Conservation (phyloP, 2,113 vertebrate species). For the Sinocyclocheilus anophthalmus region DNA sequence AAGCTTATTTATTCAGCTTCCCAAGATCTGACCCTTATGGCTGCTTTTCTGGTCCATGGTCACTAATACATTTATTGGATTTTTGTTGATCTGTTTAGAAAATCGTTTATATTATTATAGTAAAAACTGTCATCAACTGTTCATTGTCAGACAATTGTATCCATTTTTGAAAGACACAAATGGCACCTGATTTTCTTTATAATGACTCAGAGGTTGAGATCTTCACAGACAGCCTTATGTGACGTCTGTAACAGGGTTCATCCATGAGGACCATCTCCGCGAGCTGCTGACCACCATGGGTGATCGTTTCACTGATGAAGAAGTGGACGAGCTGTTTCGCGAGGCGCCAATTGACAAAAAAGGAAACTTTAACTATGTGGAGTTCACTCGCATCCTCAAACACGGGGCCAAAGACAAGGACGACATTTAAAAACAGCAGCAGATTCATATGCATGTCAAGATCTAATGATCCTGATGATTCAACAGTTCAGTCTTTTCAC, state of each 20-base stretch:
- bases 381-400: constrained; percentile 60
- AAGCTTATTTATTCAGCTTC: no score
- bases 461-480: neutral
- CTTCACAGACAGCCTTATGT: neutral
- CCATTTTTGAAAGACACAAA: no score
- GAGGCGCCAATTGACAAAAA: constrained; percentile 57
- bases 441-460: neutral
- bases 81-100: no score
- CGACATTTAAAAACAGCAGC: constrained; percentile 40
- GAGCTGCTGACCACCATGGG: constrained; percentile 59
- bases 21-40: no score
- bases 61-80: no score
- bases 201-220: neutral
- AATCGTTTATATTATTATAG: no score
- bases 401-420: constrained; percentile 59
- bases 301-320: constrained; percentile 57
- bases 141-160: no score
- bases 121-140: no score
- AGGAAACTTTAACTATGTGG: constrained; percentile 58
- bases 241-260: constrained; percentile 33
- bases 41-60: no score
- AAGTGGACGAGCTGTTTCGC: constrained; percentile 57
- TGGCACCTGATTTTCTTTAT: neutral
- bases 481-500: neutral
- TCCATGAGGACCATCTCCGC: constrained; percentile 56